Evolutionary conservation across 2,888 invertebrate species (phyloP).

Genomic region (Buathra laborator): DNA sequence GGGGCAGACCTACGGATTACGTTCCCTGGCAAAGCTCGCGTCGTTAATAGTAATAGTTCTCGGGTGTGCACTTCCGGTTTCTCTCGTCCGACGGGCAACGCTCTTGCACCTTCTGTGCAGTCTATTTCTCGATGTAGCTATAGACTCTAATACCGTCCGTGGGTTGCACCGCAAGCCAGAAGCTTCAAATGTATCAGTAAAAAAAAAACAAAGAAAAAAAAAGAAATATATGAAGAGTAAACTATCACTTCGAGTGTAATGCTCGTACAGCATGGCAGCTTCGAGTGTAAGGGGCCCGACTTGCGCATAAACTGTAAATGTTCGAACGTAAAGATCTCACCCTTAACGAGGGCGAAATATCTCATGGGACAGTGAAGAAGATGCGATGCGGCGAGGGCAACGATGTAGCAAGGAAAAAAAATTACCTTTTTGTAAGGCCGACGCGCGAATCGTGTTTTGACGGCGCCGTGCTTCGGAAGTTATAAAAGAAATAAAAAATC

Average conservation of each 20-base stretch:
- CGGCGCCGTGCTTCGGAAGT: too few relatives aligned
- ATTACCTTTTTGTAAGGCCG: not conserved
- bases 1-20: not conserved
- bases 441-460: too few relatives aligned
- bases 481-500: too few relatives aligned
- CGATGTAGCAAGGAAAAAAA: not conserved
- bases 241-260: constrained; percentile 7
- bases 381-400: not conserved
- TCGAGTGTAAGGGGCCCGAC: not conserved
- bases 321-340: constrained; percentile 1
- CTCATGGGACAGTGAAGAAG: not conserved
- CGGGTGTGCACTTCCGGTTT: constrained; percentile 17
- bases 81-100: not conserved
- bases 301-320: not conserved
- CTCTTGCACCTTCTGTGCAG: not conserved
- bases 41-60: constrained; percentile 16
- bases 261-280: not conserved
- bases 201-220: not conserved
- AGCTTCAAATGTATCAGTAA: not conserved
- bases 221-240: not conserved
- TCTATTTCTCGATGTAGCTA: constrained; percentile 8
- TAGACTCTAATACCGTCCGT: not conserved
- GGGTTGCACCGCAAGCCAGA: not conserved
- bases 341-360: not conserved
- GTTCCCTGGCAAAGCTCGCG: not conserved